A percentile compares a stretch with the other conserved stretches of the same genome.
Conservation (phyloP, 1,140 invertebrate species). For the Myzus persicae region DNA sequence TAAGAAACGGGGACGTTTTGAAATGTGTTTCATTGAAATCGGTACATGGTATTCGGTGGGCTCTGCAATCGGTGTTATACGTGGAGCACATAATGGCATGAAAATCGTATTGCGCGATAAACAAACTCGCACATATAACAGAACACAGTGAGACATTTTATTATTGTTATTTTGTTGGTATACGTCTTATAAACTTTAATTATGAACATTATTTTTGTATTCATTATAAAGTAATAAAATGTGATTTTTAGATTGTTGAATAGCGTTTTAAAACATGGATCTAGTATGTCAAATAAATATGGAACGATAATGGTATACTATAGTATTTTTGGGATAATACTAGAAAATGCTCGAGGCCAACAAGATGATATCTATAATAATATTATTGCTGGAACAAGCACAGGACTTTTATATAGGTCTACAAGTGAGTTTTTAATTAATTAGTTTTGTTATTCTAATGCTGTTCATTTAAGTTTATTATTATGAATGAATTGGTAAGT, state of each 20-base stretch:
- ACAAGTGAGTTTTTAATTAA: constrained; percentile 70
- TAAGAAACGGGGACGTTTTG: constrained; percentile 82
- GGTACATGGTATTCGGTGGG: constrained; percentile 86
- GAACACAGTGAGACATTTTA: constrained; percentile 80
- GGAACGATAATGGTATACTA: constrained; percentile 92
- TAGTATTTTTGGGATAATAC: constrained; percentile 85
- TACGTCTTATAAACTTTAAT: not conserved
- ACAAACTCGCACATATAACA: constrained; percentile 84
- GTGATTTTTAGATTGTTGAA: constrained; percentile 77
- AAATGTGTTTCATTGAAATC: constrained; percentile 93
- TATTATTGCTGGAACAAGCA: constrained; percentile 82
- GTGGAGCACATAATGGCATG: constrained; percentile 86
- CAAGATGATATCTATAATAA: constrained; percentile 92
- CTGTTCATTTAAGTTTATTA: not conserved
- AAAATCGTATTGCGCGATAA: constrained; percentile 83
- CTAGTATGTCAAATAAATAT: constrained; percentile 86
- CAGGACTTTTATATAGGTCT: constrained; percentile 89
- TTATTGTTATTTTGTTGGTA: not conserved
- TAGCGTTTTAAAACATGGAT: constrained; percentile 92
- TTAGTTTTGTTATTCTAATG: not conserved
- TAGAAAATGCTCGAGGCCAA: constrained; percentile 81
- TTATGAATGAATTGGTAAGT: not conserved
- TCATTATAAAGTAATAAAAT: not conserved
- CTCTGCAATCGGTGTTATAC: constrained; percentile 80
- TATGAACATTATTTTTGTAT: not conserved